These are phyloP conservation scores for Otis tarda DNA, from an alignment of 2,113 vertebrate genomes.

Conservation along the genomic window DNA sequence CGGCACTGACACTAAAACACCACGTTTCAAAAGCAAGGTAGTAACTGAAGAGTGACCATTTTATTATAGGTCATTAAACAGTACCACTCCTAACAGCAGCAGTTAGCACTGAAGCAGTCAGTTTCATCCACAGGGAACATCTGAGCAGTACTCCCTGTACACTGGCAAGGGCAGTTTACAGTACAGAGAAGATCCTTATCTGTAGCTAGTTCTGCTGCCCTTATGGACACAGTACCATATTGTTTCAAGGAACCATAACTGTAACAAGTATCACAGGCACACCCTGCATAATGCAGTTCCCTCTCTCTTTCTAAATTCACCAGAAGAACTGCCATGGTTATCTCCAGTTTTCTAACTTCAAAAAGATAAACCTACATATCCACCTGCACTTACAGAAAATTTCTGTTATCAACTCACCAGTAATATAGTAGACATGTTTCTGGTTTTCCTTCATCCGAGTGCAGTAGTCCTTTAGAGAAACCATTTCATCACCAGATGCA, in stretches of 20 bases:
- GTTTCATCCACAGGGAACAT: neutral
- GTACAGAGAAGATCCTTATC: no score
- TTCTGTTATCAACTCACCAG: constrained; percentile 71
- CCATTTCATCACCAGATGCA: constrained; percentile 92
- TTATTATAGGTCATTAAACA: neutral
- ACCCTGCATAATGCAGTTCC: fast-evolving
- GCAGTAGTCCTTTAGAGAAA: constrained; percentile 95
- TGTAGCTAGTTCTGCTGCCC: neutral
- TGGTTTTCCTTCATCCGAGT: constrained; percentile 97
- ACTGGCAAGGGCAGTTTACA: no score
- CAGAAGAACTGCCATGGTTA: fast-evolving
- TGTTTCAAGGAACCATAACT: fast-evolving
- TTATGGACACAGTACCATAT: fast-evolving
- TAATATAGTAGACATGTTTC: constrained; percentile 97
- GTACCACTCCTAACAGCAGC: no score
- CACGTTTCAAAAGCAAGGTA: neutral
- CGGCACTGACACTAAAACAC: neutral
- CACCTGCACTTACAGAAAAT: neutral
- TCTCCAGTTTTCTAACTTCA: fast-evolving
- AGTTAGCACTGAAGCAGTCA: no score
- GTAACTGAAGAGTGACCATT: neutral
- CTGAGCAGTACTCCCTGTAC: no score
- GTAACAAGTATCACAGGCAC: fast-evolving
- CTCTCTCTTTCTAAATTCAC: neutral
- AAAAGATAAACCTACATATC: fast-evolving